Conservation (phyloP, 2,888 invertebrate genomes). For the Lithophane ornitopus region DNA sequence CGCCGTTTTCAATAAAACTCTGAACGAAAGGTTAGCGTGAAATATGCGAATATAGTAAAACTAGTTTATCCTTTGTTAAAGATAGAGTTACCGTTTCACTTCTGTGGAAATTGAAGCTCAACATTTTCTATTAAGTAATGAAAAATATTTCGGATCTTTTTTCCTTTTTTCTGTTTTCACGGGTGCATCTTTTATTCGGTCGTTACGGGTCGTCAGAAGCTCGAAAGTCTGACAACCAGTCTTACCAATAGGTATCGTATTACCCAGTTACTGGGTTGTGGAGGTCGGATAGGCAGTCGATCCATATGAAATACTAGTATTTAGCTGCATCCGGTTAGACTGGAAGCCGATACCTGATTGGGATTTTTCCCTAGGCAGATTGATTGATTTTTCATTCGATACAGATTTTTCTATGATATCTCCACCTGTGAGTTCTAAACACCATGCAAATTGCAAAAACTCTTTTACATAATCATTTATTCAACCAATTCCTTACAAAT, state of each 20-base stretch:
- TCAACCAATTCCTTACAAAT: no score
- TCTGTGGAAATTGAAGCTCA: neutral
- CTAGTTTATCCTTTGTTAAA: neutral
- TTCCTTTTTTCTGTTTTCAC: neutral
- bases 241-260: no score
- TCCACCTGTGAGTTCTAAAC: neutral
- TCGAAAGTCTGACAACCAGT: no score
- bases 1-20: constrained; percentile 21
- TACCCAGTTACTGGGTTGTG: no score
- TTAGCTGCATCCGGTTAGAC: no score
- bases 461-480: no score
- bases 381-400: neutral
- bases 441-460: neutral
- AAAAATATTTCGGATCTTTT: neutral
- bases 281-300: no score
- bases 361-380: no score
- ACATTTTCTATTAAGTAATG: neutral
- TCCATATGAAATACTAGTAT: no score
- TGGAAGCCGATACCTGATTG: no score
- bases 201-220: no score
- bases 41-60: constrained; percentile 1
- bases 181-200: neutral
- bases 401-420: neutral
- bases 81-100: neutral
- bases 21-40: constrained; percentile 1